phyloP scores from a whole-genome alignment of 1,140 invertebrate species.

The Hylaeus volcanicus region DNA sequence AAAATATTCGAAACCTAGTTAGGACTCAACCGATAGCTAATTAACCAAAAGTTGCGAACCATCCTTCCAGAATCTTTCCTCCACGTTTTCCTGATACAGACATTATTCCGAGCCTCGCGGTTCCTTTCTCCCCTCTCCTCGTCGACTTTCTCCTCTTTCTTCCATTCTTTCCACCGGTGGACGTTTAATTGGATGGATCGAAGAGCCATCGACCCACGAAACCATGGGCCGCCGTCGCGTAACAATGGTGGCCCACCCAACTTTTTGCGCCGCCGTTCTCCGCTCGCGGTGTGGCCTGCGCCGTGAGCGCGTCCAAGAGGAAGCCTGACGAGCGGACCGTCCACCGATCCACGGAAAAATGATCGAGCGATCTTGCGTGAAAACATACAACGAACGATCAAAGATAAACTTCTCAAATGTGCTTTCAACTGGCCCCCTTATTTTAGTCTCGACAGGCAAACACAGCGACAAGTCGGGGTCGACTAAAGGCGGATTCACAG shows the following conservation, averaged over 20 bases:
- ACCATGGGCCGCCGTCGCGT: neutral
- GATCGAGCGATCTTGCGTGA: neutral
- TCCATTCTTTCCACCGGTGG: conserved; percentile 2
- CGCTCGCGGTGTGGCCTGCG: conserved; percentile 10
- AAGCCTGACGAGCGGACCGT: neutral
- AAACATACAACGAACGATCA: neutral
- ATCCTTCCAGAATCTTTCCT: conserved; percentile 23
- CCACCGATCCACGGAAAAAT: neutral
- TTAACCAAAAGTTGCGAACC: too few species aligned
- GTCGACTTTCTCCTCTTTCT: neutral
- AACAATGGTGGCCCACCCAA: conserved; percentile 46
- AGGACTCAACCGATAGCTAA: too few species aligned
- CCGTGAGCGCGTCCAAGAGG: neutral
- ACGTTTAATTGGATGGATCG: conserved; percentile 60
- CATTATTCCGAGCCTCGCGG: conserved; percentile 36
- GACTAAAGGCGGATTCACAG: too few species aligned
- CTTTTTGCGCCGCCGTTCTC: conserved; percentile 27
- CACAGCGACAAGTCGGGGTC: too few species aligned
- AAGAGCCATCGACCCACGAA: conserved; percentile 49
- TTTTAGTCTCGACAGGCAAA: neutral
- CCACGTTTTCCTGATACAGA: conserved; percentile 45
- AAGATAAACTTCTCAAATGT: neutral
- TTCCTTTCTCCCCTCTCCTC: neutral
- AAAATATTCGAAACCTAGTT: neutral
- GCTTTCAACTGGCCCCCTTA: conserved; percentile 1